A percentile compares a stretch with the other conserved stretches of the same genome.
Evolutionary conservation across 1,140 invertebrate genomes (phyloP).

Genomic region (Halictus rubicundus): DNA sequence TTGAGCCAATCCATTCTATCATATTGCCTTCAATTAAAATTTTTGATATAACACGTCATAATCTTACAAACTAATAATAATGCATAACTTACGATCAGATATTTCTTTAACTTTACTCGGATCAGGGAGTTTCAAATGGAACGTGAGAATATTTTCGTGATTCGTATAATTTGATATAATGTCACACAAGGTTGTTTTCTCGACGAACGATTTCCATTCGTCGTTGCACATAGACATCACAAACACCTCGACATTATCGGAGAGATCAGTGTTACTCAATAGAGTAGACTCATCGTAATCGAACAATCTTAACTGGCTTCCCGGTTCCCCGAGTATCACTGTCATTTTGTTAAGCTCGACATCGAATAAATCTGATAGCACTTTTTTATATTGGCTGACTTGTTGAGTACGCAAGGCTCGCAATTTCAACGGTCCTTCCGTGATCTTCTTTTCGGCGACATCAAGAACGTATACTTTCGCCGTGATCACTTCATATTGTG

Average conservation of each 20-base stretch:
- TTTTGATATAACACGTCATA: background rate
- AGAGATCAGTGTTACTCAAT: constrained; percentile 80
- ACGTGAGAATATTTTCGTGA: constrained; percentile 82
- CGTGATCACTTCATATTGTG: constrained; percentile 78
- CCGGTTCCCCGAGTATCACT: constrained; percentile 80
- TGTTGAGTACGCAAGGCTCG: constrained; percentile 83
- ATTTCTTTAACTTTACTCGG: constrained; percentile 71
- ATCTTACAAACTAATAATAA: background rate
- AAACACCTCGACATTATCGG: constrained; percentile 81
- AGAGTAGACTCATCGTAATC: constrained; percentile 79
- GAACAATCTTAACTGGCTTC: constrained; percentile 73
- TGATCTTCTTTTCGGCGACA: constrained; percentile 81
- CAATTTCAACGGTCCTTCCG: constrained; percentile 84
- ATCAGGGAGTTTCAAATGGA: constrained; percentile 84
- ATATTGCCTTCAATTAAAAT: constrained; percentile 65
- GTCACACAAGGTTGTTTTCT: constrained; percentile 71
- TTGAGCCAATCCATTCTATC: constrained; percentile 81
- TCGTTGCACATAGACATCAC: constrained; percentile 66
- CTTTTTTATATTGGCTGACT: constrained; percentile 83
- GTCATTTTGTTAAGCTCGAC: constrained; percentile 79
- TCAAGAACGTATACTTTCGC: constrained; percentile 86
- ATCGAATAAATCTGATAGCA: constrained; percentile 79
- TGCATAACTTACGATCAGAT: constrained; percentile 72
- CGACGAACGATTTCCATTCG: constrained; percentile 69
- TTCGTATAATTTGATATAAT: constrained; percentile 82